Conservation (phyloP, 2,888 invertebrate genomes). For the Hyalella azteca region DNA sequence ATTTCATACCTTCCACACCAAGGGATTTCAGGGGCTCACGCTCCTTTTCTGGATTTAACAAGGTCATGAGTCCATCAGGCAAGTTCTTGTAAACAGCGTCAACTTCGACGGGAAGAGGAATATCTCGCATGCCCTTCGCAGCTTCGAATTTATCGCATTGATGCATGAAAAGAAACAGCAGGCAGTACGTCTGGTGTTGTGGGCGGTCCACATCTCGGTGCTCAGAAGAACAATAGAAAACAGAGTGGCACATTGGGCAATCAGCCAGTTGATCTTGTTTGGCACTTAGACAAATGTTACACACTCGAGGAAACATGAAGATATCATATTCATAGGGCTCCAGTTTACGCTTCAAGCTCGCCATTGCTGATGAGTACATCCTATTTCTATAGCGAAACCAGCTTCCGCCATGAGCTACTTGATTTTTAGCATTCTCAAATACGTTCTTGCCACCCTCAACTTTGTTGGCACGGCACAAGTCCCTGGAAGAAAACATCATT, state of each 20-base stretch:
- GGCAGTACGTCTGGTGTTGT: conserved; percentile 42
- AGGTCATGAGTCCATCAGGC: conserved; percentile 19
- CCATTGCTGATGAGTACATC: not conserved
- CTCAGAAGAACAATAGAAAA: conserved; percentile 44
- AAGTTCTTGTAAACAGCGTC: conserved; percentile 41
- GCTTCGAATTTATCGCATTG: conserved; percentile 43
- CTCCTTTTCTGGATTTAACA: conserved; percentile 26
- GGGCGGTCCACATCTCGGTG: conserved; percentile 24
- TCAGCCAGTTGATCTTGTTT: conserved; percentile 9
- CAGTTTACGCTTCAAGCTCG: conserved; percentile 31
- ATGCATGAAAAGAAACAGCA: conserved; percentile 30
- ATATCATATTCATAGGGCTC: conserved; percentile 37
- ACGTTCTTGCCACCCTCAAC: conserved; percentile 20
- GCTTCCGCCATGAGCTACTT: not conserved
- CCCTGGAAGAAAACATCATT: too few relatives aligned
- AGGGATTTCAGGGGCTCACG: conserved; percentile 4
- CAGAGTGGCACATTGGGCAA: conserved; percentile 43
- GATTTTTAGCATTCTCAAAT: conserved; percentile 6
- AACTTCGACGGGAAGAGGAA: conserved; percentile 43
- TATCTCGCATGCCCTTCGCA: conserved; percentile 40
- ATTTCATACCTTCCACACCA: too few relatives aligned
- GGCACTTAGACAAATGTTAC: conserved; percentile 42
- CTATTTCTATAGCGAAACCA: conserved; percentile 13
- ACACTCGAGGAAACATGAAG: conserved; percentile 43
- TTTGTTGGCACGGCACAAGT: conserved; percentile 26